Evolutionary conservation across 2,888 invertebrate genomes (phyloP).

Genomic region (Polia nebulosa): DNA sequence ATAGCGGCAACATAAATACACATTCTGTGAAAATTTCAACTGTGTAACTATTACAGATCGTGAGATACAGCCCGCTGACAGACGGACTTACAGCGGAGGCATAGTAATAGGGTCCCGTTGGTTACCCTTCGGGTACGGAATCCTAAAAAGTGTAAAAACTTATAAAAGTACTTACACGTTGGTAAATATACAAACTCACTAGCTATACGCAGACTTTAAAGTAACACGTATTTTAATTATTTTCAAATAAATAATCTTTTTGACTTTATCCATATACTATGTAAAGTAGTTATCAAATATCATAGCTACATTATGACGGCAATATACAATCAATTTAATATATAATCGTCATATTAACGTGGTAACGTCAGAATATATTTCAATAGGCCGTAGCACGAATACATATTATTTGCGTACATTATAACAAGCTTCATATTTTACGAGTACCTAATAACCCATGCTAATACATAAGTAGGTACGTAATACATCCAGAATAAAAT

Average conservation of each 20-base stretch:
- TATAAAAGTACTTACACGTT: not conserved
- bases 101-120: too few species aligned
- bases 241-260: not conserved
- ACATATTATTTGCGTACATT: conserved; percentile 34
- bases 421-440: conserved; percentile 1
- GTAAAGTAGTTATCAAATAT: conserved; percentile 11
- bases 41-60: too few species aligned
- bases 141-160: too few species aligned
- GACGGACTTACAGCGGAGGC: too few species aligned
- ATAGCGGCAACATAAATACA: too few species aligned
- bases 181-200: not conserved
- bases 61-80: too few species aligned
- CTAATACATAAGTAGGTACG: not conserved
- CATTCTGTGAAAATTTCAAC: too few species aligned
- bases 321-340: conserved; percentile 23
- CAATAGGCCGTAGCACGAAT: conserved; percentile 4
- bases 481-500: too few species aligned
- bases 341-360: conserved; percentile 13
- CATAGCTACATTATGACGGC: conserved; percentile 9
- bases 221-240: conserved; percentile 4
- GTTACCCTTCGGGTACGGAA: too few species aligned
- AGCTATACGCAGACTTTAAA: not conserved
- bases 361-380: conserved; percentile 18
- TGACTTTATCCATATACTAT: not conserved
- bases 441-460: conserved; percentile 10